Evolutionary conservation across 2,113 vertebrate species (phyloP), one percentile per base, ranked within the genome.

Genomic region (Petromus typicus): DNA sequence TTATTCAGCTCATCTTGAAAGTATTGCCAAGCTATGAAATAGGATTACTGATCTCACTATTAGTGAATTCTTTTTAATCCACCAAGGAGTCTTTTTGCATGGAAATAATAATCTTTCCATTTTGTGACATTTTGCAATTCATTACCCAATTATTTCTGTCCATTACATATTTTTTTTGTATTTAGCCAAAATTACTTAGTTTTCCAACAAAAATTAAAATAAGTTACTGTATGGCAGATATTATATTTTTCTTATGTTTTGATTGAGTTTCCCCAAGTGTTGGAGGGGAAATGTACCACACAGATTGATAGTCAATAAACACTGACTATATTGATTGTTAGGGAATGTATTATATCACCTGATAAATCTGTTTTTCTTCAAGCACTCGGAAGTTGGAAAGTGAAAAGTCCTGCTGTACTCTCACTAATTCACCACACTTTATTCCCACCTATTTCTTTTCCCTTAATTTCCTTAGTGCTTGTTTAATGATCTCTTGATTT

Each of bases 1-100:
- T 90, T 88, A 81, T 51, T 96, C 90, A 73, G 59, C 32, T 16
- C 4, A 80, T 69, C 69, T 80, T 57, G 76, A 88, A 89, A 81
- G 25, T 51, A 76, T 59, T 56, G 20, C 88, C 30, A 90, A 94
- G 40, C 54, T 66, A 57, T 73, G 76, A 97, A 95, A 95, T 88
- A 93, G 66, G 48, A 96, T 96, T 95, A 86, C 22, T 57, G 61
- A 56, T 82, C 79, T 91, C 86, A 94, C 73, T 95, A 34, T 23
- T 85, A 69, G 40, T 66, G 16, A 90, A 78, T 94, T 54, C 16
- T 79, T 92, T 88, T 95, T 94, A 92, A 94, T 95, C 69, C 87
- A 73, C 22, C 17, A 17, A 91, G 56, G 40, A 32, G 1, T 63
- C 25, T 88, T 94, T 95, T 82, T 78, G 17, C 40, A 59, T 54